A percentile compares a stretch with the other conserved stretches of the same genome.
phyloP scores from a whole-genome alignment of 2,888 invertebrate species.

The Mystacides longicornis region DNA sequence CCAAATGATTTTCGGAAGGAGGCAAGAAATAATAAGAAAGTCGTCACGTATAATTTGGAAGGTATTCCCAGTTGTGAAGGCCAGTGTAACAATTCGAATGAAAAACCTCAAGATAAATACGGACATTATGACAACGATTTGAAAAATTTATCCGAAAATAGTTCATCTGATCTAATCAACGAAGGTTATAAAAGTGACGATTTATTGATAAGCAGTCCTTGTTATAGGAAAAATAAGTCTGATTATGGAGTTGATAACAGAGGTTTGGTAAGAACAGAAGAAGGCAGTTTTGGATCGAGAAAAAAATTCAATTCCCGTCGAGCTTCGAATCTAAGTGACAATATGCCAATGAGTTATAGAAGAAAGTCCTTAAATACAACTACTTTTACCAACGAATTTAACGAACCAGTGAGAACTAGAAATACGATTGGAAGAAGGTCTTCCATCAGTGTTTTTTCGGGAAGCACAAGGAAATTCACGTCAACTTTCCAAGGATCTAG shows the following conservation, averaged over 20 bases:
- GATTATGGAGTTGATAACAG: background rate
- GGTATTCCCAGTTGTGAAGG: background rate
- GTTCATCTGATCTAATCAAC: slow-evolving; percentile 6
- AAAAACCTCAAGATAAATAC: background rate
- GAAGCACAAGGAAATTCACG: slow-evolving; percentile 17
- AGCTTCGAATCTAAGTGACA: background rate
- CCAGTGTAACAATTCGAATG: background rate
- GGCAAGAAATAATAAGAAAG: background rate
- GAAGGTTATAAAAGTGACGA: slow-evolving; percentile 10
- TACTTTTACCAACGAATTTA: background rate
- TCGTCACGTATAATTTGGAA: background rate
- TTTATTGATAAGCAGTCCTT: background rate
- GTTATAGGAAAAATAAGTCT: background rate
- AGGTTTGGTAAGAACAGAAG: background rate
- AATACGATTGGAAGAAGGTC: slow-evolving; percentile 6
- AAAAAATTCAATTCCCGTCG: no score
- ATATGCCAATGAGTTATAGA: no score
- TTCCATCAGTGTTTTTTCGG: slow-evolving; percentile 9
- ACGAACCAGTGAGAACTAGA: background rate
- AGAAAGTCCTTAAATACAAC: slow-evolving; percentile 17
- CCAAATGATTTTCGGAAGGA: background rate
- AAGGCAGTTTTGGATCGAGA: no score
- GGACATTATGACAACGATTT: no score
- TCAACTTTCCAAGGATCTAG: slow-evolving; percentile 9
- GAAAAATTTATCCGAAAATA: background rate